Conservation (phyloP, 2,888 invertebrate species). For the Vannuccia rotundouncinata region DNA sequence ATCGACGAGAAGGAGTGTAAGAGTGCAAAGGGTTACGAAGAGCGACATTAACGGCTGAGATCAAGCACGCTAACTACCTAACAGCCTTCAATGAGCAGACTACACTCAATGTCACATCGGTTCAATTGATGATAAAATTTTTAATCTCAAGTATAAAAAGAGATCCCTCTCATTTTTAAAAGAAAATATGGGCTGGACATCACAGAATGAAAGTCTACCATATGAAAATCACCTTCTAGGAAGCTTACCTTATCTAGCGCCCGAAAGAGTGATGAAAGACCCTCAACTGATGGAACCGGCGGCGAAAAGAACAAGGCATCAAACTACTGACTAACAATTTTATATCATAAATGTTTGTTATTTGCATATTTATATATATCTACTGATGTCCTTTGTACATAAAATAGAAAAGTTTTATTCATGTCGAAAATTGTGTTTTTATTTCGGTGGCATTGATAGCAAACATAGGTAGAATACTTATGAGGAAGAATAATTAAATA, state of each 20-base stretch:
- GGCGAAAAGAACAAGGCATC: no score
- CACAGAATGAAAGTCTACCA: not conserved
- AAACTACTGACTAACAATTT: no score
- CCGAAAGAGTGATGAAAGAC: not conserved
- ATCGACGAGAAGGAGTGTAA: not conserved
- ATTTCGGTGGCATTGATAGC: no score
- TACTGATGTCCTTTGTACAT: no score
- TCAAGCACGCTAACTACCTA: not conserved
- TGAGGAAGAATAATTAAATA: no score
- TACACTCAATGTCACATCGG: not conserved
- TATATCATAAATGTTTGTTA: no score
- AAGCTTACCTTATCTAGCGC: not conserved
- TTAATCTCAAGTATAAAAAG: not conserved
- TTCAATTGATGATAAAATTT: not conserved
- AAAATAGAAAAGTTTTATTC: no score
- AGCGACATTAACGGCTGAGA: not conserved
- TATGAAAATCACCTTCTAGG: not conserved
- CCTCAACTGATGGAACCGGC: not conserved
- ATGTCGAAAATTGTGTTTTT: no score
- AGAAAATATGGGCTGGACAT: not conserved
- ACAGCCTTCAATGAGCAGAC: not conserved
- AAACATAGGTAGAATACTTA: no score
- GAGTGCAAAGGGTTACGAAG: not conserved
- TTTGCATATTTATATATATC: no score
- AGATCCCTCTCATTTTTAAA: not conserved